A percentile compares a stretch with the other conserved stretches of the same genome.
Conservation (phyloP, 2,888 invertebrate species). For the Polydrusus cervinus region DNA sequence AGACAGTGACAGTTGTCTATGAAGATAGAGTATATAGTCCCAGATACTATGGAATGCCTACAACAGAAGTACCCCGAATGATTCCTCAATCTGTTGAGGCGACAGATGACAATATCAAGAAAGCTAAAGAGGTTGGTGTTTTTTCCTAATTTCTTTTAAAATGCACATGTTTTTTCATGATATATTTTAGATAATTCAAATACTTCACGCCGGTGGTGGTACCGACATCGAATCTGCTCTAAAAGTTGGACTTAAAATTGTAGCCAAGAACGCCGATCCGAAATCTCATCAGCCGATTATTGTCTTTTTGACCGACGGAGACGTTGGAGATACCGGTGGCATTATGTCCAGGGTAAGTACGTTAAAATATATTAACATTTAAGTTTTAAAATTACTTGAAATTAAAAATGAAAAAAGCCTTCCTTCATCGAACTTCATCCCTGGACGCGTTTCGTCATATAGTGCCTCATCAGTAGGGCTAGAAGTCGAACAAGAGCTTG, state of each 20-base stretch:
- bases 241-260: slow-evolving; percentile 71
- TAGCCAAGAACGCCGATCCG: slow-evolving; percentile 59
- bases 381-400: too few relatives aligned
- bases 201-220: slow-evolving; percentile 75
- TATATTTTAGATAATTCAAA: slow-evolving; percentile 70
- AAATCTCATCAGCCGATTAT: slow-evolving; percentile 75
- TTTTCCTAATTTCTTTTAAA: too few relatives aligned
- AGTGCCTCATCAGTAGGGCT: too few relatives aligned
- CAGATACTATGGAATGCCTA: background rate
- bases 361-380: too few relatives aligned
- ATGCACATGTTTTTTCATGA: too few relatives aligned
- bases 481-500: too few relatives aligned
- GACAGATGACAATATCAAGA: slow-evolving; percentile 75
- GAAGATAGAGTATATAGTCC: slow-evolving; percentile 58
- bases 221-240: slow-evolving; percentile 82
- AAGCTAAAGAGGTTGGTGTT: slow-evolving; percentile 72
- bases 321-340: slow-evolving; percentile 74
- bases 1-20: slow-evolving; percentile 65
- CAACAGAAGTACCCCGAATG: slow-evolving; percentile 19
- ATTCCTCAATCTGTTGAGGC: slow-evolving; percentile 74
- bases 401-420: too few relatives aligned
- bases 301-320: slow-evolving; percentile 80
- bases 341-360: slow-evolving; percentile 72
- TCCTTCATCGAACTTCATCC: too few relatives aligned
- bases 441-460: too few relatives aligned